These are phyloP conservation scores for Pomatostomus ruficeps DNA, from an alignment of 2,113 vertebrate genomes.

Conservation along the genomic window DNA sequence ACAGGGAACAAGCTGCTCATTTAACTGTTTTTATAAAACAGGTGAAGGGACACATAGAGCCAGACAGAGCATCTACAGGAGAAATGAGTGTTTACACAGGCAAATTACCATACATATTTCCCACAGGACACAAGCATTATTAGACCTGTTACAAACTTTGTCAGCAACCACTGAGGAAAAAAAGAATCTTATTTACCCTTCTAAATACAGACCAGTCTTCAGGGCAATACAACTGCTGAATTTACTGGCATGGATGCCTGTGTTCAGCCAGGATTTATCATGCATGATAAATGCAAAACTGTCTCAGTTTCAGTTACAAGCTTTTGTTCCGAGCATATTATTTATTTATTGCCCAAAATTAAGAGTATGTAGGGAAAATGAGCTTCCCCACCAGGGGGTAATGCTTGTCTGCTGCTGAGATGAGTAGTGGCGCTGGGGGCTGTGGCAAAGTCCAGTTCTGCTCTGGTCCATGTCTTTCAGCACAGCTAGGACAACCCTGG, in stretches of 20 bases:
- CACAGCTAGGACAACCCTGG: not conserved
- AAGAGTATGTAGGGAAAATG: not conserved
- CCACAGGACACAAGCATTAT: constrained; percentile 41
- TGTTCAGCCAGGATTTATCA: not conserved
- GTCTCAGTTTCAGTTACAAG: not conserved
- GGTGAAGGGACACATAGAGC: not conserved
- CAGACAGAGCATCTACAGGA: not conserved
- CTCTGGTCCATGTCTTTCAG: not conserved
- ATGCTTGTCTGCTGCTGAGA: not conserved
- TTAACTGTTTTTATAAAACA: not conserved
- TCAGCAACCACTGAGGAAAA: not conserved
- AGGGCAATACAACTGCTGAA: not conserved
- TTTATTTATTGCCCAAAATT: not conserved
- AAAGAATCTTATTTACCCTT: constrained; percentile 11
- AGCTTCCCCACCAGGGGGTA: not conserved
- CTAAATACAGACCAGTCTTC: not conserved
- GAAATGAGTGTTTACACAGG: not conserved
- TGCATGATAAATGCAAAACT: not conserved
- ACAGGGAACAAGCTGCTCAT: not conserved
- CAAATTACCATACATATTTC: constrained; percentile 60
- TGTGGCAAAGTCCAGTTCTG: not conserved
- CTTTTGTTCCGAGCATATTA: not conserved
- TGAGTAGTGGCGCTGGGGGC: not conserved
- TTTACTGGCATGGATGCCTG: not conserved
- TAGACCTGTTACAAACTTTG: constrained; percentile 8